A percentile compares a stretch with the other conserved stretches of the same genome.
These are phyloP conservation scores for Mormyrus lacerda DNA, from an alignment of 2,113 vertebrate genomes.

Conservation along the genomic window DNA sequence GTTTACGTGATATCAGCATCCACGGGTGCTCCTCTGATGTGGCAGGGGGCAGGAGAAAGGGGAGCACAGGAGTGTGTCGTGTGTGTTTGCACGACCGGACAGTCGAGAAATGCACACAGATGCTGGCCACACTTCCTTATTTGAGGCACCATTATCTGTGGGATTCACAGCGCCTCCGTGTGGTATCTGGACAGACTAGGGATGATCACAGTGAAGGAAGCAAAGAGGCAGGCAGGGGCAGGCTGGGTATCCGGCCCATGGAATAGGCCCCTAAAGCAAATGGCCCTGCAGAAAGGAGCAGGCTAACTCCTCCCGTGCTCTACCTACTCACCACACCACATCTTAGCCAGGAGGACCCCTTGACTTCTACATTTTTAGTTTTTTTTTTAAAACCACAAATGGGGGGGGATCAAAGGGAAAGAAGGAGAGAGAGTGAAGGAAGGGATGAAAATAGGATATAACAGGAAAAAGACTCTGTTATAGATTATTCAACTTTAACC, in stretches of 20 bases:
- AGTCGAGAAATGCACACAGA: too few relatives aligned
- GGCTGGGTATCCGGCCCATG: not conserved
- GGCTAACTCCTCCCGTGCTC: not conserved
- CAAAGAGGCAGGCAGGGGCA: not conserved
- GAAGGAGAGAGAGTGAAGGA: conserved; percentile 31
- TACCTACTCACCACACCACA: not conserved
- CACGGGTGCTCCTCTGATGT: not conserved
- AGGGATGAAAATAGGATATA: conserved; percentile 29
- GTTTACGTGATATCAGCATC: not conserved
- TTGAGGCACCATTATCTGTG: not conserved
- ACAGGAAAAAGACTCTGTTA: conserved; percentile 33
- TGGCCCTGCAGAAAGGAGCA: not conserved
- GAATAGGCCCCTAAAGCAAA: not conserved
- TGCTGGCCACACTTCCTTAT: not conserved
- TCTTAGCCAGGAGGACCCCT: not conserved
- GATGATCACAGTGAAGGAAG: not conserved
- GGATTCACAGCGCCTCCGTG: not conserved
- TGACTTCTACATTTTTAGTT: not conserved
- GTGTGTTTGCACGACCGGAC: not conserved
- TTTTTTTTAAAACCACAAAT: conserved; percentile 34
- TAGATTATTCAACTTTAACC: conserved; percentile 34
- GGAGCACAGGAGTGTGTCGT: not conserved
- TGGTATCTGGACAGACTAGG: not conserved
- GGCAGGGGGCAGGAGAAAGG: not conserved
- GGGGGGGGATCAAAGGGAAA: conserved; percentile 24